Percentiles rank a stretch among this genome's conserved stretches.
These are phyloP conservation scores for Ectobius pallidus DNA, from an alignment of 2,888 invertebrate species.

Conservation along the genomic window DNA sequence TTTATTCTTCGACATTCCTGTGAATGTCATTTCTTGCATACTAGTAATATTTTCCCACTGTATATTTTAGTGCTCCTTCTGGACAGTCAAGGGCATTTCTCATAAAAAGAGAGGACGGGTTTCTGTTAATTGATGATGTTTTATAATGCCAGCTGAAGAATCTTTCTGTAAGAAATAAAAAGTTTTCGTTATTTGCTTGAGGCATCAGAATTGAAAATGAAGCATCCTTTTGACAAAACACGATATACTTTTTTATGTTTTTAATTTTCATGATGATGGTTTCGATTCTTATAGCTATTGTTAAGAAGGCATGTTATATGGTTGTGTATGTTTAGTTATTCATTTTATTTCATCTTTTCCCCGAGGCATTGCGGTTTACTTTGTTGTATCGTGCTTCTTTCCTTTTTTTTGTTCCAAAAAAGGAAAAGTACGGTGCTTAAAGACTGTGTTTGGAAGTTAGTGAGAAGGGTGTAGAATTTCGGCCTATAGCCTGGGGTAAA, in stretches of 20 bases:
- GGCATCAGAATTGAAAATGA: neutral
- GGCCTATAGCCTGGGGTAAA: neutral
- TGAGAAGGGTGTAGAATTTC: neutral
- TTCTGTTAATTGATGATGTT: neutral
- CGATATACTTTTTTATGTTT: neutral
- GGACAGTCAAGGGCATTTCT: neutral
- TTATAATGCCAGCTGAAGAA: neutral
- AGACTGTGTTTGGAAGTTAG: neutral
- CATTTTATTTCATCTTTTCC: too few species aligned
- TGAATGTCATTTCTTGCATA: neutral
- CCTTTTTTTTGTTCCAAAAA: neutral
- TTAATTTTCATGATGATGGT: neutral
- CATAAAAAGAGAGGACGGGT: neutral
- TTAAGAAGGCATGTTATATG: too few species aligned
- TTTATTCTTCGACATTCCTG: conserved; percentile 1
- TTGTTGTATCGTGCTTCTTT: too few species aligned
- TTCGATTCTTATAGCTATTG: too few species aligned
- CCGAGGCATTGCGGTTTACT: too few species aligned
- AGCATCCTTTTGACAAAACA: neutral
- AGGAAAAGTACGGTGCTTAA: neutral
- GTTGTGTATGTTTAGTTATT: too few species aligned
- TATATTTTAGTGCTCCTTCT: neutral
- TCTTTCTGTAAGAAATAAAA: neutral
- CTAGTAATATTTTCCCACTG: neutral
- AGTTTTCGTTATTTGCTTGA: neutral